Base-by-base conservation (phyloP, 2,113 vertebrate genomes). In the Speoplatyrhinus poulsoni region DNA sequence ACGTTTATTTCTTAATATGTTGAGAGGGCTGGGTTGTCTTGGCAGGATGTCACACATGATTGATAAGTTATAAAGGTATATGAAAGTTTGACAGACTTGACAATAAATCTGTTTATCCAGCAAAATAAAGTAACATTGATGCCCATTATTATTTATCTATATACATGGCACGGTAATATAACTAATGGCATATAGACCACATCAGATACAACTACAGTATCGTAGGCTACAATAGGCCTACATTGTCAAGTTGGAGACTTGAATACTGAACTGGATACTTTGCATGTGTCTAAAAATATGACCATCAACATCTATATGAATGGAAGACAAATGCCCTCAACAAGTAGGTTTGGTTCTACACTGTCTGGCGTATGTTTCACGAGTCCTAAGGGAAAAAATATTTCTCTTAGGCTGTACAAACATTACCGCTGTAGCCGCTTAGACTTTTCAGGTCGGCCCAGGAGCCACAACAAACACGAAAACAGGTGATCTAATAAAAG, bases 11-110 rank as follows among this genome's bases (percentile, higher is more conserved):
- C 26, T 26, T 26, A 26, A 26, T 3, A 26, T 26, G 26, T 26
- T 26, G 26, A 26, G 26, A 26, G 26, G 26, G 26, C 26, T 26
- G 26, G 26, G 26, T 26, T 62, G 26, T 32, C 36, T 60, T 1
- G 15, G 54, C 60, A 54, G 62, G 71, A 5, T 16, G 70, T 53
- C 57, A 80, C 80, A 72, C 75, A 69, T 77, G 3, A 52, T 55
- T 57, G 68, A 56, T 26, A 26, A 26, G 26, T 26, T 26, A 26
- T 26, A 72, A 82, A 83, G 75, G 62, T 0, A 19, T 17, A 8
- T 41, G 0, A 41, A 41, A 41, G 4, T 41, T 41, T 41, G 36
- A 41, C 36, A 41, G 36, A 7, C 36, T 41, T 50, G 49, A 50
- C 49, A 50, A 12, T 7, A 11, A 13, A 3, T 50, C 49, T 50